phyloP scores from a whole-genome alignment of 2,888 invertebrate genomes.

The Lasioglossum calceatum region DNA sequence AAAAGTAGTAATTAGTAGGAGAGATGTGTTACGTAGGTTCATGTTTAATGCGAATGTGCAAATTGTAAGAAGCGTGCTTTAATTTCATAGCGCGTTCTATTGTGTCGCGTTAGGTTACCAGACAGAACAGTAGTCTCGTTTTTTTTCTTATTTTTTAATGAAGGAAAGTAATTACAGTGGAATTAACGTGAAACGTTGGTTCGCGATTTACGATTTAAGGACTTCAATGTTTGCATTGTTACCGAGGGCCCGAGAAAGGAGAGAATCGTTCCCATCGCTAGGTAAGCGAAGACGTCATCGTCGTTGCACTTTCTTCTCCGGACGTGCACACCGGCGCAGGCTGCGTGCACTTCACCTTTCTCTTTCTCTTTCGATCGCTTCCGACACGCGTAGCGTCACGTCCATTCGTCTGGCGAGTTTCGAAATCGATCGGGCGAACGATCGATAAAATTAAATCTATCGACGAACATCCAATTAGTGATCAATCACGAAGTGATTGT shows the following conservation, averaged over 20 bases:
- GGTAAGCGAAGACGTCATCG: constrained; percentile 64
- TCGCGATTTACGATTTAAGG: neutral
- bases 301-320: constrained; percentile 81
- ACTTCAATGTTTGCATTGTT: constrained; percentile 6
- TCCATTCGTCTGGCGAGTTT: constrained; percentile 30
- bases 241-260: neutral
- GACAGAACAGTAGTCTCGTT: neutral
- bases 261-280: constrained; percentile 43
- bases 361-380: constrained; percentile 78
- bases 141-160: neutral
- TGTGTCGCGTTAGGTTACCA: neutral
- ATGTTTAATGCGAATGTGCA: neutral
- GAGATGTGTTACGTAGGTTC: neutral
- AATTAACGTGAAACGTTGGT: neutral
- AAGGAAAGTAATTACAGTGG: neutral
- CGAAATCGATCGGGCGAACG: constrained; percentile 22
- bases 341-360: constrained; percentile 81
- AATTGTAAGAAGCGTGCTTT: neutral
- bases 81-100: neutral
- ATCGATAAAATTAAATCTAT: neutral
- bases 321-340: constrained; percentile 63
- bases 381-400: constrained; percentile 57
- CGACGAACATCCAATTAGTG: neutral
- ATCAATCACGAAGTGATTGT: neutral
- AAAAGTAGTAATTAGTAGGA: neutral